These are phyloP conservation scores for Heterochromis multidens DNA, from an alignment of 2,113 vertebrate genomes.

Conservation along the genomic window DNA sequence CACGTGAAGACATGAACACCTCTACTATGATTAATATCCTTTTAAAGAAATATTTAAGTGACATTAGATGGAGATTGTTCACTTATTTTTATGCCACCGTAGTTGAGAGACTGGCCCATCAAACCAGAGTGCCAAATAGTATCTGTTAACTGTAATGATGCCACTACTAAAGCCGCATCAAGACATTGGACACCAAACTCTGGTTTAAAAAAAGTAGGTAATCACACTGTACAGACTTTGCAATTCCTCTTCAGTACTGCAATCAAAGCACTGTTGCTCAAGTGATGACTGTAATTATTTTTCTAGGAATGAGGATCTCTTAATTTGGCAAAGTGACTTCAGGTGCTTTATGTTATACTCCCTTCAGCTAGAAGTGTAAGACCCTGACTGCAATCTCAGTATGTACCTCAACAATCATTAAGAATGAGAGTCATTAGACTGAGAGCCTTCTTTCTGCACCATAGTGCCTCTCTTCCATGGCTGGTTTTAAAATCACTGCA, in stretches of 20 bases:
- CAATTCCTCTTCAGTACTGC: not conserved
- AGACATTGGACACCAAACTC: not conserved
- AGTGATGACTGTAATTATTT: slow-evolving; percentile 3
- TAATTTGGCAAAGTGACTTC: slow-evolving; percentile 13
- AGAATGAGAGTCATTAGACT: slow-evolving; percentile 9
- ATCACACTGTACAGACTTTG: not conserved
- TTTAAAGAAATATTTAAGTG: not conserved
- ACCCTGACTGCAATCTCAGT: slow-evolving; percentile 39
- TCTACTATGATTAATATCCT: not conserved
- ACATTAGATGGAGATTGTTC: not conserved
- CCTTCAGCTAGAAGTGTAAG: not conserved
- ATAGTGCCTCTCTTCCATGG: slow-evolving; percentile 56
- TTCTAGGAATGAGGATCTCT: slow-evolving; percentile 12
- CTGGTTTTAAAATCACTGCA: slow-evolving; percentile 19
- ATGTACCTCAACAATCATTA: slow-evolving; percentile 29
- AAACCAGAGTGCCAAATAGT: not conserved
- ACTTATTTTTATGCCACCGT: not conserved
- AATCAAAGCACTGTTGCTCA: not conserved
- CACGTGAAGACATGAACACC: not conserved
- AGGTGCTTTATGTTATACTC: slow-evolving; percentile 16
- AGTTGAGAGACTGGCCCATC: not conserved
- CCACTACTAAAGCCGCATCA: not conserved
- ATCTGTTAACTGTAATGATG: not conserved
- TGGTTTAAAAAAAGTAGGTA: not conserved
- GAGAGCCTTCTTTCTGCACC: slow-evolving; percentile 55